phyloP scores from a whole-genome alignment of 1,140 invertebrate species.

The Drosophila athabasca region DNA sequence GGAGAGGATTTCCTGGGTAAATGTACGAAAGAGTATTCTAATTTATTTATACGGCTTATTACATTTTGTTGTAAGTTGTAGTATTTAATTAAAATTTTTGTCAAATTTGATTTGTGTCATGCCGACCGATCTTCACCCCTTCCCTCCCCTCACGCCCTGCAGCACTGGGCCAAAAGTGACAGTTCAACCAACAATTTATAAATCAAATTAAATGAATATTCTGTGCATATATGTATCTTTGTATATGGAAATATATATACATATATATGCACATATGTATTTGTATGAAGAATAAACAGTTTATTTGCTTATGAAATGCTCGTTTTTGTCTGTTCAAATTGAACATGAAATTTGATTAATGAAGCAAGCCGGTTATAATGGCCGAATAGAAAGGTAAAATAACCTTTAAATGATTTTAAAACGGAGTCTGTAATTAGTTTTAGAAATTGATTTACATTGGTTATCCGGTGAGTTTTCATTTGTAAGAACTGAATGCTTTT shows the following conservation, averaged over 20 bases:
- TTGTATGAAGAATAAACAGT: conserved; percentile 15
- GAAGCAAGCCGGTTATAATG: too few species aligned
- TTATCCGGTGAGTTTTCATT: too few species aligned
- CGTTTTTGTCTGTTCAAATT: background rate
- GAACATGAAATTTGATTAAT: background rate
- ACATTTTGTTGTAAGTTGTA: conserved; percentile 66
- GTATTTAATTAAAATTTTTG: conserved; percentile 75
- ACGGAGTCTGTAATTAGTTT: too few species aligned
- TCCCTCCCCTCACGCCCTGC: background rate
- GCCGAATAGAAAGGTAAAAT: too few species aligned
- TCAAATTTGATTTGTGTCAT: conserved; percentile 58
- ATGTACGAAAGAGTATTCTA: conserved; percentile 27
- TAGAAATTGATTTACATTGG: too few species aligned
- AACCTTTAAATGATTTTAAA: too few species aligned
- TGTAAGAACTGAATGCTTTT: too few species aligned
- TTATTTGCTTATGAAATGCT: conserved; percentile 8
- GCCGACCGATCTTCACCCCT: background rate
- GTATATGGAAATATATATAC: background rate
- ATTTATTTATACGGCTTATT: conserved; percentile 78
- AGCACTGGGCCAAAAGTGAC: background rate
- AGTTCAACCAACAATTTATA: conserved; percentile 23
- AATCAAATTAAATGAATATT: conserved; percentile 27
- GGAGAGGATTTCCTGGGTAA: too few species aligned
- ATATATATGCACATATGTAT: too few species aligned
- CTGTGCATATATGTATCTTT: too few species aligned